Base-by-base conservation (phyloP, 2,888 invertebrate species). In the Eurois occulta region DNA sequence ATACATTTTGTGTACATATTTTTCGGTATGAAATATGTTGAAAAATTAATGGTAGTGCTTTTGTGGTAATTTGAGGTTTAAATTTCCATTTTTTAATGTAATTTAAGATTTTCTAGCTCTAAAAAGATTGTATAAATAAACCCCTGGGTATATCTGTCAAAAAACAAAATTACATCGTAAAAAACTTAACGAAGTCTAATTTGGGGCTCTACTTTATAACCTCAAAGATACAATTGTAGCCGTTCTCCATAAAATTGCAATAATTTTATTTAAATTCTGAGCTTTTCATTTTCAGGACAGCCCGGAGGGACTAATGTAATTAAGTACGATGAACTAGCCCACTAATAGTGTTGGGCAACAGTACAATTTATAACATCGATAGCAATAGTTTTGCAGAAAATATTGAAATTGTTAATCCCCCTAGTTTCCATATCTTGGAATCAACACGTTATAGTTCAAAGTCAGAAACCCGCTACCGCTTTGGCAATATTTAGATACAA, bases 231-330 rank as follows among this genome's bases (percentile, higher is more conserved):
- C 75, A 75, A 80, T 68, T 73, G 67, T 85, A 75, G 69, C 48
- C 41, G 43, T 81, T 80, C 66, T 75, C 75, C 85, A 87, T 85
- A 84, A 84, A 86, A 86, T 77, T 75, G 85, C 81, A 86, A 84
- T 88, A 81, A 87, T 86, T 84, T 87, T 86, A 86, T 88, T 90
- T 90, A 91, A 91, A 89, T 90, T 86, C 86, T 84, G 83, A 90
- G 89, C 90, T 87, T 86, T 89, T 86, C 88, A 84, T 90, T 86
- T 90, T 88, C 88, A 85, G 88, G 88, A 85, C 86, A 85, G 90
- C 90, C 92, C 90, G 78, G 77, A 80, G 91, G 88, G 90, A 90
- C 91, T 94, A 93, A 94, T 93, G 91, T 93, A 93, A 94, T 94
- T 94, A 94, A 89, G 91, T 91, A 91, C 93, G 89, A 91, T 92